These are phyloP conservation scores for Pomatostomus ruficeps DNA, from an alignment of 2,113 vertebrate genomes.

Conservation along the genomic window DNA sequence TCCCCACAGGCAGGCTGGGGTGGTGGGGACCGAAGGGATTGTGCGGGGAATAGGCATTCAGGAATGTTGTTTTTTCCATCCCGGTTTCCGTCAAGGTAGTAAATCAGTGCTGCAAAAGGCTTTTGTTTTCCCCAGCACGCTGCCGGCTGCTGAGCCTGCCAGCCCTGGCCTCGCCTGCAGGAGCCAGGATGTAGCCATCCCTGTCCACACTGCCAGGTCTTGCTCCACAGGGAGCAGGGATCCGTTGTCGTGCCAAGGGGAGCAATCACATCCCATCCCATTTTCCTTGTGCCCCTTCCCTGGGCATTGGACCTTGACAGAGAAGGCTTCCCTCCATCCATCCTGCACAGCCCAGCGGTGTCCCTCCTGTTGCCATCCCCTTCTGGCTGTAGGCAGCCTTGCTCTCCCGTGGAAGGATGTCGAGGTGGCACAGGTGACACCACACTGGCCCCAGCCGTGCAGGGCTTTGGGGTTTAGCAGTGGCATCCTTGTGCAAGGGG, in stretches of 20 bases:
- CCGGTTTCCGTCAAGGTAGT: slow-evolving; percentile 7
- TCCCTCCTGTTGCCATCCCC: background rate
- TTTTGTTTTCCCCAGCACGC: slow-evolving; percentile 19
- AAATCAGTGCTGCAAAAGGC: background rate
- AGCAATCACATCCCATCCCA: background rate
- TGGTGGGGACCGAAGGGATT: background rate
- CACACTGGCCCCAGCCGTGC: background rate
- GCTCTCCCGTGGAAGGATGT: fast-evolving
- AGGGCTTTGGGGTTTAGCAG: background rate
- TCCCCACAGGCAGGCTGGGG: background rate
- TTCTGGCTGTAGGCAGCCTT: background rate
- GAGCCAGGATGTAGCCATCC: background rate
- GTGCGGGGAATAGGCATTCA: background rate
- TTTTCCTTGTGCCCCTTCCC: fast-evolving
- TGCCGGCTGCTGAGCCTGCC: background rate
- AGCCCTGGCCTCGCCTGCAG: background rate
- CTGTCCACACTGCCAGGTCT: background rate
- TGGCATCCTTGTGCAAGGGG: background rate
- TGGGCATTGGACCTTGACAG: fast-evolving
- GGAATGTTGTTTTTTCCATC: slow-evolving; percentile 44
- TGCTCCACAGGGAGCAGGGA: background rate
- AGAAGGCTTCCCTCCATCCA: background rate
- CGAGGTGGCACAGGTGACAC: background rate
- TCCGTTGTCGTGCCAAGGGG: background rate
- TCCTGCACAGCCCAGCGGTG: fast-evolving